Evolutionary conservation across 2,888 invertebrate species (phyloP).

Genomic region (Hylaea fasciaria): DNA sequence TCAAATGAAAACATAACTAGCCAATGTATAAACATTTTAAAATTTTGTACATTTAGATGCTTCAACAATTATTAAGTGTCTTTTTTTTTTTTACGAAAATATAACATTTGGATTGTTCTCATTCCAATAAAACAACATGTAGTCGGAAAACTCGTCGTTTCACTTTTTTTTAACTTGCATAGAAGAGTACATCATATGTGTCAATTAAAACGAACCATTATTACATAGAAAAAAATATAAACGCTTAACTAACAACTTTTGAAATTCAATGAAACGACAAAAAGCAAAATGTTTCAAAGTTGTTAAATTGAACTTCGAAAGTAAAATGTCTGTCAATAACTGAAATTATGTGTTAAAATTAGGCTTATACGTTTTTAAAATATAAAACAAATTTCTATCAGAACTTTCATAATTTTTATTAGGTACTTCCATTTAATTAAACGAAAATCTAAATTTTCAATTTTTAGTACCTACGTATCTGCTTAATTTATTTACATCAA

Average conservation of each 20-base stretch:
- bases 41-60: conserved; percentile 21
- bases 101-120: conserved; percentile 27
- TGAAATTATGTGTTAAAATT: conserved; percentile 12
- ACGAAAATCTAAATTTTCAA: no score
- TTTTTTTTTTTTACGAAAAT: conserved; percentile 13
- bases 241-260: conserved; percentile 31
- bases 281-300: neutral
- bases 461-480: no score
- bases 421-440: no score
- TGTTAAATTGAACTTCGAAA: conserved; percentile 15
- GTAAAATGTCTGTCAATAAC: conserved; percentile 8
- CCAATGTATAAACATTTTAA: conserved; percentile 20
- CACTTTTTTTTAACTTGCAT: conserved; percentile 53
- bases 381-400: neutral
- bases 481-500: no score
- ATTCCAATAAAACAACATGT: conserved; percentile 72
- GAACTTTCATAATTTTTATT: neutral
- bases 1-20: conserved; percentile 44
- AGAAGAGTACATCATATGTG: conserved; percentile 48
- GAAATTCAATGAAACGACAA: conserved; percentile 23
- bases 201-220: conserved; percentile 41
- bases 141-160: conserved; percentile 74
- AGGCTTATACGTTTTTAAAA: no score
- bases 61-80: conserved; percentile 13
- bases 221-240: conserved; percentile 36